Evolutionary conservation across 2,113 vertebrate genomes (phyloP), one percentile per base, ranked within the genome.

Genomic region (Sula dactylatra): DNA sequence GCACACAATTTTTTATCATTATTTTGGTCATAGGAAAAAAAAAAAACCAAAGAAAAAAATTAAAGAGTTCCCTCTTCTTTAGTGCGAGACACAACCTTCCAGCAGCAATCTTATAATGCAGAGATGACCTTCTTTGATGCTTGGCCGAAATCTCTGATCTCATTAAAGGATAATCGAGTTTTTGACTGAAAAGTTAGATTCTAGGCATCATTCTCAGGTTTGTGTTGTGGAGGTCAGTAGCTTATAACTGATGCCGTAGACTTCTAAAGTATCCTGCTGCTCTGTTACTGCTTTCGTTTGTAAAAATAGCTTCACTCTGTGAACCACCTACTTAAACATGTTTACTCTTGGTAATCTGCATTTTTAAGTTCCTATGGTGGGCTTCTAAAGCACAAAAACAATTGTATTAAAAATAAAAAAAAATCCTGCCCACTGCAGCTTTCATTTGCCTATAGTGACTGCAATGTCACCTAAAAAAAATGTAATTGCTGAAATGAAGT

Each of bases 221-320:
- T 88, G 79, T 62, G 34, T 79, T 74, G 59, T 72, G 56, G 59
- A 96, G 56, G 95, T 95, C 93, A 96, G 64, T 66, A 78, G 88
- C 47, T 82, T 92, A 88, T 94, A 95, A 95, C 66, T 76, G 62
- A 55, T 59, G 50, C 44, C 13, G 7, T 20, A 56, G 89, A 92
- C 92, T 76, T 91, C 88, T 88, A 31, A 97, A 81, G 71, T 78
- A 91, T 71, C 94, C 91, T 74, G 82, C 74, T 74, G 80, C 92
- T 55, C 74, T 36, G 80, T 56, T 82, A 86, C 69, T 94, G 90
- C 62, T 84, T 94, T 86, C 52, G 34, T 95, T 96, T 96, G 95
- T 96, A 97, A 97, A 97, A 97, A 97, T 85, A 97, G 90, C 86
- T 92, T 89, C 72, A 67, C 69, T 87, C 72, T 88, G 58, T 78